Base-by-base conservation (phyloP, 2,797 vertebrate species). In the Sebastes cheni region DNA sequence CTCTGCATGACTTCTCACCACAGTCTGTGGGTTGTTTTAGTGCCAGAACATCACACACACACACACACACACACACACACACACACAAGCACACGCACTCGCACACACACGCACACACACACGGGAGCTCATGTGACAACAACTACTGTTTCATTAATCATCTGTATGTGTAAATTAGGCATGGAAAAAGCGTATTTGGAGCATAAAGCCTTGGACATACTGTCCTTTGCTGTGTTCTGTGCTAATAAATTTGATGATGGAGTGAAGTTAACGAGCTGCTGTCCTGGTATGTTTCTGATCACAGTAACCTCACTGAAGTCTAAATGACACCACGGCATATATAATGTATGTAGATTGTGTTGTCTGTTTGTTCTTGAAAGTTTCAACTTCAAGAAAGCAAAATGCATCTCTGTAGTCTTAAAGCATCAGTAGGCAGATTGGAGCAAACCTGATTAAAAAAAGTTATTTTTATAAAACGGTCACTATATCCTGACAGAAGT, bases 121-220 rank as follows among this genome's bases (percentile, higher is more conserved):
- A 73, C 29, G 2, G 56, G 25, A 74, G 52, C 90, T 84, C 74
- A 79, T 82, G 67, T 86, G 81, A 84, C 82, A 87, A 76, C 78
- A 65, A 30, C 76, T 55, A 86, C 81, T 76, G 86, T 92, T 93
- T 89, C 91, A 93, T 93, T 93, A 93, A 94, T 93, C 93, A 93
- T 92, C 88, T 91, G 90, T 84, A 87, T 88, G 90, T 92, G 90
- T 88, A 92, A 93, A 93, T 93, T 93, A 91, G 87, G 82, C 93
- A 86, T 92, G 88, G 86, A 88, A 90, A 92, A 85, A 75, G 70
- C 75, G 81, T 73, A 91, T 90, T 87, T 91, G 86, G 90, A 92
- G 92, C 91, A 88, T 83, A 81, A 93, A 91, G 79, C 86, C 79
- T 79, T 83, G 89, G 89, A 75, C 77, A 32, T 79, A 59, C 79